Conservation (phyloP, 2,888 invertebrate species). For the Meteorus cinctellus region DNA sequence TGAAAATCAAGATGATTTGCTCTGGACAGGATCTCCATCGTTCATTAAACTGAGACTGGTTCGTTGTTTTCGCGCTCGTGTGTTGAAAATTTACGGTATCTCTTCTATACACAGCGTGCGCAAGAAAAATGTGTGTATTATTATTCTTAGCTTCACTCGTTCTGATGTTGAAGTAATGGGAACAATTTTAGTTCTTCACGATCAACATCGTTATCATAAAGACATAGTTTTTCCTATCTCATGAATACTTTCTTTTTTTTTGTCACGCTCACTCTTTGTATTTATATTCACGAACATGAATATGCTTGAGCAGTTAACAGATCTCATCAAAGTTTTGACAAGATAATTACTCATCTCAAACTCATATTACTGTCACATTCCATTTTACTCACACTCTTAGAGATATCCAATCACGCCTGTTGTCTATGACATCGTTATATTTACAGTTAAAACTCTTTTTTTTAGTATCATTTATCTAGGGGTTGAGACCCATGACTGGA, state of each 20-base stretch:
- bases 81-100: slow-evolving; percentile 34
- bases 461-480: not conserved
- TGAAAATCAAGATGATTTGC: not conserved
- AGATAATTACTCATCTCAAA: slow-evolving; percentile 53
- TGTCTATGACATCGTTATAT: slow-evolving; percentile 40
- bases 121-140: not conserved
- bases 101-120: not conserved
- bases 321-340: slow-evolving; percentile 43
- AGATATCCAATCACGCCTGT: slow-evolving; percentile 37
- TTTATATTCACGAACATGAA: not conserved
- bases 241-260: not conserved
- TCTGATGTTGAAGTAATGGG: not conserved
- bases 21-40: slow-evolving; percentile 33
- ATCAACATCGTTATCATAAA: not conserved
- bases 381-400: slow-evolving; percentile 48
- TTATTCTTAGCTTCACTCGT: slow-evolving; percentile 29
- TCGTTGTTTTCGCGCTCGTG: slow-evolving; percentile 38
- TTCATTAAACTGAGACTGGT: slow-evolving; percentile 32
- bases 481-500: not conserved
- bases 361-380: slow-evolving; percentile 48
- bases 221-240: slow-evolving; percentile 7
- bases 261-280: not conserved
- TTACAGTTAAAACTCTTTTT: slow-evolving; percentile 47
- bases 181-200: not conserved
- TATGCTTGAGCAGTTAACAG: slow-evolving; percentile 28